phyloP scores from a whole-genome alignment of 2,888 invertebrate genomes.

The Cephus spinipes region DNA sequence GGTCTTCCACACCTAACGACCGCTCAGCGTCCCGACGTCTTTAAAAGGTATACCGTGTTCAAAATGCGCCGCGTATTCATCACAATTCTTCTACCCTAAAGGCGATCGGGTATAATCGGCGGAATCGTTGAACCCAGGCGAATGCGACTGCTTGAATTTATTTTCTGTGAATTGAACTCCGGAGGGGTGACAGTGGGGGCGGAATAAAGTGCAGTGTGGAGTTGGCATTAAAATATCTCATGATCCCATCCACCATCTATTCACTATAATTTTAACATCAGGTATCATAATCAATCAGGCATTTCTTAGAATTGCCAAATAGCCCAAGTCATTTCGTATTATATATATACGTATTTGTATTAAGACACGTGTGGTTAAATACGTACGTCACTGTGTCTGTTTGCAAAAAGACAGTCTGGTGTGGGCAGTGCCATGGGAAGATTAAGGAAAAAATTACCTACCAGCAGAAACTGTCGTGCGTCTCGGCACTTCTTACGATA shows the following conservation, averaged over 20 bases:
- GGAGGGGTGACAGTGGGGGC: not conserved
- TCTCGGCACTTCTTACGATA: not conserved
- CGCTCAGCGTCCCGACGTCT: conserved; percentile 29
- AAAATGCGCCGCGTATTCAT: conserved; percentile 47
- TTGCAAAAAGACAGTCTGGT: not conserved
- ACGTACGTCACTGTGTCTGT: not conserved
- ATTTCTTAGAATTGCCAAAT: not conserved
- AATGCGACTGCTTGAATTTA: conserved; percentile 10
- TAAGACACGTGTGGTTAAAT: not conserved
- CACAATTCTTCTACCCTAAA: conserved; percentile 41
- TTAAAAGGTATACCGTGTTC: conserved; percentile 42
- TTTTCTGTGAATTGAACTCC: not conserved
- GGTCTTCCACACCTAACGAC: conserved; percentile 45
- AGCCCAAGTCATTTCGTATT: not conserved
- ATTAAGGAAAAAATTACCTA: not conserved
- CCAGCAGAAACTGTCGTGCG: not conserved
- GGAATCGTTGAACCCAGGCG: conserved; percentile 17
- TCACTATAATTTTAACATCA: not conserved
- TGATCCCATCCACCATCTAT: not conserved
- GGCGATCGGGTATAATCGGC: conserved; percentile 29
- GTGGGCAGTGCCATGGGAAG: not conserved
- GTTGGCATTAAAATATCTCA: not conserved
- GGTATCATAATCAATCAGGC: not conserved
- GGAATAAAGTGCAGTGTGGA: not conserved
- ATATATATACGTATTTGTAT: not conserved